phyloP scores from a whole-genome alignment of 1,140 invertebrate species.

The silkworm (Bombyx mori) region ASM3026992v2 NC_085122.1:10259501-10260000 shows the following conservation, averaged over 20 bases:
- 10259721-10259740: slow-evolving; percentile 26
- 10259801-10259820: slow-evolving; percentile 13
- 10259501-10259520: slow-evolving; percentile 5
- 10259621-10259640: slow-evolving; percentile 1
- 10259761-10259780: slow-evolving; percentile 20
- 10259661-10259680: not conserved
- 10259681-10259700: slow-evolving; percentile 6
- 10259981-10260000: slow-evolving; percentile 1
- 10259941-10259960: slow-evolving; percentile 36
- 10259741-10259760: slow-evolving; percentile 19
- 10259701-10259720: slow-evolving; percentile 8
- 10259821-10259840: slow-evolving; percentile 25
- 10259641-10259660: not conserved
- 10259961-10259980: slow-evolving; percentile 44
- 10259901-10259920: slow-evolving; percentile 33
- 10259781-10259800: slow-evolving; percentile 18
- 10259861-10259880: slow-evolving; percentile 19
- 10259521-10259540: slow-evolving; percentile 4
- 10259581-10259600: slow-evolving; percentile 13
- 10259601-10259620: slow-evolving; percentile 9
- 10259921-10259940: slow-evolving; percentile 32
- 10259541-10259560: slow-evolving; percentile 14
- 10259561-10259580: slow-evolving; percentile 5
- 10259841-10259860: slow-evolving; percentile 28
- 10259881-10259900: slow-evolving; percentile 17